Evolutionary conservation across 2,113 vertebrate species (phyloP).

Genomic region (Syrrhaptes paradoxus): DNA sequence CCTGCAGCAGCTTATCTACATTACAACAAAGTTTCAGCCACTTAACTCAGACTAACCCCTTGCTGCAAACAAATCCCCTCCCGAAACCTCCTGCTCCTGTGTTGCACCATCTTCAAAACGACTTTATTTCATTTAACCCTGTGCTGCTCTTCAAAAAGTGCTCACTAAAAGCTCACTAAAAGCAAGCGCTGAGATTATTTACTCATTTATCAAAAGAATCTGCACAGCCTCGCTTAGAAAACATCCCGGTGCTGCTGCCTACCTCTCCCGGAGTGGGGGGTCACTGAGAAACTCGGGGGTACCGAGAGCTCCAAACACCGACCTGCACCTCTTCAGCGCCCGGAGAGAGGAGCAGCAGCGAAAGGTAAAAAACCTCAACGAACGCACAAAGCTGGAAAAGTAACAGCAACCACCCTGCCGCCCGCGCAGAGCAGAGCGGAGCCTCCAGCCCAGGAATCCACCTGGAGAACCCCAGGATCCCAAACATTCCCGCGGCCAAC

Average conservation of each 20-base stretch:
- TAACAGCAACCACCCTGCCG: slow-evolving; percentile 24
- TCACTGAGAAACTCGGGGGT: not conserved
- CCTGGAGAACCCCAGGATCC: slow-evolving; percentile 53
- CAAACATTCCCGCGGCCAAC: slow-evolving; percentile 27
- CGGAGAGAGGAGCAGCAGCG: not conserved
- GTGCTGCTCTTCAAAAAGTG: not conserved
- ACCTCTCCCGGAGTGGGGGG: not conserved
- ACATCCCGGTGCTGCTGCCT: not conserved
- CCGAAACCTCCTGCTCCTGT: not conserved
- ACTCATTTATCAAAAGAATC: not conserved
- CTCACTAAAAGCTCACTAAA: not conserved
- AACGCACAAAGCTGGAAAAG: slow-evolving; percentile 6
- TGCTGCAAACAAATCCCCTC: not conserved
- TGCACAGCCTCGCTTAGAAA: not conserved
- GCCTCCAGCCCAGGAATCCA: slow-evolving; percentile 49
- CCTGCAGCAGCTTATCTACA: not conserved
- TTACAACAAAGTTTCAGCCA: not conserved
- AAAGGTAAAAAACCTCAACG: not conserved
- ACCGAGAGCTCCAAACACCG: not conserved
- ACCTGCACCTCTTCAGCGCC: not conserved
- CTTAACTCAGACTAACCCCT: not conserved
- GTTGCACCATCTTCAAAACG: not conserved
- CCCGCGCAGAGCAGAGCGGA: not conserved
- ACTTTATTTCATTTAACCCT: not conserved
- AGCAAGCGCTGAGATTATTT: rapidly evolving